Percentiles rank a stretch among this genome's conserved stretches.
Conservation (phyloP, 2,888 invertebrate species). For the Torymus aiolomorphi region DNA sequence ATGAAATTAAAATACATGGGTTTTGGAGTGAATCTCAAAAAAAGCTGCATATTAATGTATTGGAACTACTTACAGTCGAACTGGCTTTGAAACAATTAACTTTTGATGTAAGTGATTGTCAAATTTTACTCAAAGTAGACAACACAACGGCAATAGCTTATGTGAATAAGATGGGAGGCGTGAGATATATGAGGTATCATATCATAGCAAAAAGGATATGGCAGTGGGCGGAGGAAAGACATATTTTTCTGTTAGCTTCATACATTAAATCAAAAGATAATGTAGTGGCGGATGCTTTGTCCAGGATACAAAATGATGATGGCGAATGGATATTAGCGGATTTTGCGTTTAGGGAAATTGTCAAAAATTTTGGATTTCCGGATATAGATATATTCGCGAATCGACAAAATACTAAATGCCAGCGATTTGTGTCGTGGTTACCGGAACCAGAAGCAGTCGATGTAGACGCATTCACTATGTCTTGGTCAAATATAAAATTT, state of each 20-base stretch:
- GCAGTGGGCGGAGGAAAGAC: slow-evolving; percentile 46
- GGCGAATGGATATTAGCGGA: slow-evolving; percentile 46
- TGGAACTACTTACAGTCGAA: background rate
- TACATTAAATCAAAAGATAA: slow-evolving; percentile 49
- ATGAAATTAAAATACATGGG: background rate
- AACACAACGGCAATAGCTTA: slow-evolving; percentile 54
- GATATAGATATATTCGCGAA: slow-evolving; percentile 52
- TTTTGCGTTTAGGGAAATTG: slow-evolving; percentile 42
- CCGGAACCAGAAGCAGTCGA: slow-evolving; percentile 41
- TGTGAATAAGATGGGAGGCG: slow-evolving; percentile 54
- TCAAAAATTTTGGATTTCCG: slow-evolving; percentile 38
- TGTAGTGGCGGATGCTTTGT: slow-evolving; percentile 38
- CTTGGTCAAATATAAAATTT: slow-evolving; percentile 40
- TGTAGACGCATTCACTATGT: slow-evolving; percentile 49
- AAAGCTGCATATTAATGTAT: background rate
- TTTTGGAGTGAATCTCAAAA: background rate
- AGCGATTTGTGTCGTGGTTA: slow-evolving; percentile 52
- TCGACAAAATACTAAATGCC: slow-evolving; percentile 47
- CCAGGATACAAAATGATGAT: slow-evolving; percentile 40
- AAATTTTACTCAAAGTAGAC: slow-evolving; percentile 50
- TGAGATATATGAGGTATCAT: slow-evolving; percentile 20
- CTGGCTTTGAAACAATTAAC: slow-evolving; percentile 27
- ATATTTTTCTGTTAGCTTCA: slow-evolving; percentile 39
- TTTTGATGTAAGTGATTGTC: background rate
- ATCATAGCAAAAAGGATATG: slow-evolving; percentile 40